Evolutionary conservation across 2,113 vertebrate species (phyloP).

Genomic region (Cercocebus atys): DNA sequence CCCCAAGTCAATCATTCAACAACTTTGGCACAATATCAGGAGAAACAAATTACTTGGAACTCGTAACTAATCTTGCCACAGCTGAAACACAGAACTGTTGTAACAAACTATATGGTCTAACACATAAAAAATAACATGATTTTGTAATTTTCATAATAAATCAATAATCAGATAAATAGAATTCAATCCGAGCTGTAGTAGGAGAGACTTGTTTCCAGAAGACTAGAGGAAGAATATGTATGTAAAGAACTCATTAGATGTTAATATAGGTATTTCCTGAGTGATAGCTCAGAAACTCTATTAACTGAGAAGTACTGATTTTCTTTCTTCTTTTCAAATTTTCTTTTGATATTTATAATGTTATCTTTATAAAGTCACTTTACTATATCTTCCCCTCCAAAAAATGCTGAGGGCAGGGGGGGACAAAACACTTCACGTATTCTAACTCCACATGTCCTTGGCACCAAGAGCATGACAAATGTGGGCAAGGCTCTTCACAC

Average conservation of each 20-base stretch:
- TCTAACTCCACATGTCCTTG: neutral
- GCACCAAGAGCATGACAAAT: neutral
- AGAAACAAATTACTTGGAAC: slow-evolving; percentile 1
- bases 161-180: neutral
- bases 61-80: neutral
- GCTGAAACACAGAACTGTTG: neutral
- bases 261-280: neutral
- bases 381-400: neutral
- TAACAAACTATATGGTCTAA: neutral
- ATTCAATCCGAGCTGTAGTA: neutral
- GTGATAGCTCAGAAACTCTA: neutral
- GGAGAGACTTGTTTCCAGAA: neutral
- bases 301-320: neutral
- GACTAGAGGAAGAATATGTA: neutral
- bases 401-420: neutral
- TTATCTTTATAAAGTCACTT: neutral
- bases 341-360: neutral
- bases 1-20: neutral
- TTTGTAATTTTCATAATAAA: neutral
- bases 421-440: neutral
- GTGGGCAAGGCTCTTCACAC: neutral
- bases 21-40: neutral
- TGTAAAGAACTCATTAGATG: neutral
- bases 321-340: neutral
- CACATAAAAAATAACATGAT: neutral